Evolutionary conservation across 1,140 invertebrate species (phyloP), one percentile per base, ranked within the genome.

Genomic region (Drosophila baimaii): DNA sequence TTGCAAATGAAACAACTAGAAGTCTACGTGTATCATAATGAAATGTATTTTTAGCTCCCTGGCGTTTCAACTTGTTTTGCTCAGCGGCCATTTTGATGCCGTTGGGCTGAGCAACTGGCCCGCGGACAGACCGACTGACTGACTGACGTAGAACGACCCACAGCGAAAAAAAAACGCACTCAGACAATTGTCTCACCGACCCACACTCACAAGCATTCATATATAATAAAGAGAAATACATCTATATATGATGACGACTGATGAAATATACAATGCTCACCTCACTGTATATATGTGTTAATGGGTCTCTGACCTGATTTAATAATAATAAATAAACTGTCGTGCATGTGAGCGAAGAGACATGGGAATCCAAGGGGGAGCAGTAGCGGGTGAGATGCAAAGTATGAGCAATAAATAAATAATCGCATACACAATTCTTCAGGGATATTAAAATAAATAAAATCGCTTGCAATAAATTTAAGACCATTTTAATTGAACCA

Each of bases 281-380:
- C 31, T 52, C 47, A 54, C 29, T 63, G n/a, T 58, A 39, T 72
- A 83, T 90, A 54, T 90, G 86, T 90, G 86, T 90, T 90, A 90
- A 90, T 90, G 86, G 86, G 86, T 90, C 86, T 90, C 86, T 90
- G 86, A 90, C 86, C 86, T 90, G 86, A 90, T 90, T 90, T 89
- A 90, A 90, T 85, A 90, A 90, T 88, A 90, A 90, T 83, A 89
- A 90, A 89, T 90, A 90, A 74, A 62, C 63, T 72, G 65, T 69
- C 59, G 31, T 44, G 65, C 49, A n/a, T 64, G 62, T 57, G 69
- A 58, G 66, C 19, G 13, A 56, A 61, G 65, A 66, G 61, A 66
- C 44, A 63, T 27, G 7, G 47, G n/a, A 9, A 17, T 17, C 17
- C 3, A 19, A 23, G 33, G 64, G 46, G 44, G 52, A 41, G 37